Percentiles rank a stretch among this genome's conserved stretches.
Conservation (phyloP, 2,797 vertebrate species). For the Sciurus carolinensis region DNA sequence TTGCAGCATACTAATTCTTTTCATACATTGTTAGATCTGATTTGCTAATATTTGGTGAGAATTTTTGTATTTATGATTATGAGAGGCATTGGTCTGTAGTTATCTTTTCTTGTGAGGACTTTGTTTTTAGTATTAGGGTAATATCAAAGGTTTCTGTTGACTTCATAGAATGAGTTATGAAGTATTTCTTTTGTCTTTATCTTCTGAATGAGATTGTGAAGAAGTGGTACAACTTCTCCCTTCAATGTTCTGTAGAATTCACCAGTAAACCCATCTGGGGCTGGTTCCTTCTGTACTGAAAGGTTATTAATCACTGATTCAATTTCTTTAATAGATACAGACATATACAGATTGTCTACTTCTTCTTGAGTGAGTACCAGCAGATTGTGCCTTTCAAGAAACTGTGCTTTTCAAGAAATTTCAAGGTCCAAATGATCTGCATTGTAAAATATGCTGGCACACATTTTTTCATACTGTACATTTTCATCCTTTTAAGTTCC, state of each 20-base stretch:
- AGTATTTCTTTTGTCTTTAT: neutral
- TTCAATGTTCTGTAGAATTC: neutral
- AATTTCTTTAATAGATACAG: too few species aligned
- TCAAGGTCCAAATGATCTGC: neutral
- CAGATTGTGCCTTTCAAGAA: too few species aligned
- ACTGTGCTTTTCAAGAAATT: neutral
- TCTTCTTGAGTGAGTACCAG: too few species aligned
- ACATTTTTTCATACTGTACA: neutral
- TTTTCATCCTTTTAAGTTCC: neutral
- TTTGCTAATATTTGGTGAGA: neutral
- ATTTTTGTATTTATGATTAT: neutral
- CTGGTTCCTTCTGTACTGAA: too few species aligned
- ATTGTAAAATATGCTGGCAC: neutral
- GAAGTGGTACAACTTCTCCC: neutral
- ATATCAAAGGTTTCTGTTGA: neutral
- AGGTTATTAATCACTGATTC: too few species aligned
- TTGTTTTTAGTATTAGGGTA: neutral
- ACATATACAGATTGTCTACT: too few species aligned
- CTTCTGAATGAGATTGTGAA: neutral
- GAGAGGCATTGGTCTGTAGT: neutral
- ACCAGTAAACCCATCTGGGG: neutral
- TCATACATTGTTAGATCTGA: neutral
- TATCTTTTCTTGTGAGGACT: neutral
- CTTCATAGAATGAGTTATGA: neutral
- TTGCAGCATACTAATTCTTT: neutral